Conservation (phyloP, 2,888 invertebrate species). For the Mythimna albipuncta region DNA sequence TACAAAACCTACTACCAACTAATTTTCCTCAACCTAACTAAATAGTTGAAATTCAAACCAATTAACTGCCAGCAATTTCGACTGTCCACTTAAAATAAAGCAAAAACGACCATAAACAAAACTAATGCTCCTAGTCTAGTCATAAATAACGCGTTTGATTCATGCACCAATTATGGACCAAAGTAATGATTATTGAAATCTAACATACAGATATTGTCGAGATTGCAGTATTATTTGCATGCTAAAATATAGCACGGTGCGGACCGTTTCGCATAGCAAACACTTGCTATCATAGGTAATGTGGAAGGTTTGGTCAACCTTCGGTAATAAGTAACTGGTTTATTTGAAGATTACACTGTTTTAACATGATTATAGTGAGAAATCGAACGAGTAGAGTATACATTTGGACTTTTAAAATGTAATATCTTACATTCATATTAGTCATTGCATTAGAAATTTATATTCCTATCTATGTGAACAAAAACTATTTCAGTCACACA, state of each 20-base stretch:
- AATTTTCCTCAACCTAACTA: not conserved
- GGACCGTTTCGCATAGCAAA: slow-evolving; percentile 41
- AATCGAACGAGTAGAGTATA: too few relatives aligned
- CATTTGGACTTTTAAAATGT: too few relatives aligned
- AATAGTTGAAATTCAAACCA: slow-evolving; percentile 6
- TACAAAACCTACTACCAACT: not conserved
- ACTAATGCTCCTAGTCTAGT: not conserved
- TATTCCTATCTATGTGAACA: too few relatives aligned
- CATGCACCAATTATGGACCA: slow-evolving; percentile 44
- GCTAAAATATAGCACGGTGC: slow-evolving; percentile 44
- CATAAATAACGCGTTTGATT: slow-evolving; percentile 39
- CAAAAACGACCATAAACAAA: slow-evolving; percentile 13
- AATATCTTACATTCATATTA: too few relatives aligned
- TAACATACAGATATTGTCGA: slow-evolving; percentile 18
- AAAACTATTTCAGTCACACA: too few relatives aligned
- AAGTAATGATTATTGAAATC: slow-evolving; percentile 49
- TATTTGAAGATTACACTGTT: not conserved
- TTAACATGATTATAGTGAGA: too few relatives aligned
- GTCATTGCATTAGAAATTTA: too few relatives aligned
- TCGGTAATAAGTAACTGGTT: slow-evolving; percentile 2
- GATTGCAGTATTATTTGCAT: slow-evolving; percentile 50
- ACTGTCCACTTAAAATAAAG: not conserved
- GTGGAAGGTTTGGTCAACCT: slow-evolving; percentile 27
- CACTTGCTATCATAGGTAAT: slow-evolving; percentile 35
- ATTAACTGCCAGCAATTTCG: not conserved